Percentiles rank a stretch among this genome's conserved stretches.
Conservation (phyloP, 2,888 invertebrate species). For the Synergus laeviventris region DNA sequence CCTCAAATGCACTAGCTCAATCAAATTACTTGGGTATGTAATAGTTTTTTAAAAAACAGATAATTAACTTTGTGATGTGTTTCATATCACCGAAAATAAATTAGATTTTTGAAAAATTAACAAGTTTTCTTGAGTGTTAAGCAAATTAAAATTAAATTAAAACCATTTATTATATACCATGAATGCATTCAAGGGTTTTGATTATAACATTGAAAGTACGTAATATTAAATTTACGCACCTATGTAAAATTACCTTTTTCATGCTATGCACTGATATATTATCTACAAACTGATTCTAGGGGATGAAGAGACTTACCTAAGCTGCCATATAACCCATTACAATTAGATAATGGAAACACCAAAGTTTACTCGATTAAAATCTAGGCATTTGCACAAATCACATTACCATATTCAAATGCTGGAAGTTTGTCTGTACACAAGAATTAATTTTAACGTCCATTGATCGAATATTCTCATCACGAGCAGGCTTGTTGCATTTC, state of each 20-base stretch:
- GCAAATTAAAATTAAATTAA: slow-evolving; percentile 2
- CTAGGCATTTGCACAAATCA: slow-evolving; percentile 39
- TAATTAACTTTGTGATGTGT: background rate
- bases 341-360: slow-evolving; percentile 17
- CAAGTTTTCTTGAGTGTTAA: background rate
- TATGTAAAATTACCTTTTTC: background rate
- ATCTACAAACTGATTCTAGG: slow-evolving; percentile 34
- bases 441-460: background rate
- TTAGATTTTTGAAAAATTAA: background rate
- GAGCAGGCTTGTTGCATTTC: slow-evolving; percentile 77
- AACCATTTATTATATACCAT: background rate
- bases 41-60: background rate
- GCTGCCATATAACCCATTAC: slow-evolving; percentile 14
- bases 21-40: background rate
- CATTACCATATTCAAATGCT: slow-evolving; percentile 40
- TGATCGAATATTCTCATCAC: slow-evolving; percentile 72
- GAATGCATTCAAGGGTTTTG: slow-evolving; percentile 24
- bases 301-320: slow-evolving; percentile 29
- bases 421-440: slow-evolving; percentile 32
- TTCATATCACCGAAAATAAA: too few relatives aligned
- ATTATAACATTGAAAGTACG: slow-evolving; percentile 9
- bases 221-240: background rate
- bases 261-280: background rate
- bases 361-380: slow-evolving; percentile 29
- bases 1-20: slow-evolving; percentile 21